phyloP scores from a whole-genome alignment of 2,113 vertebrate species.

The Leucosticte australis region DNA sequence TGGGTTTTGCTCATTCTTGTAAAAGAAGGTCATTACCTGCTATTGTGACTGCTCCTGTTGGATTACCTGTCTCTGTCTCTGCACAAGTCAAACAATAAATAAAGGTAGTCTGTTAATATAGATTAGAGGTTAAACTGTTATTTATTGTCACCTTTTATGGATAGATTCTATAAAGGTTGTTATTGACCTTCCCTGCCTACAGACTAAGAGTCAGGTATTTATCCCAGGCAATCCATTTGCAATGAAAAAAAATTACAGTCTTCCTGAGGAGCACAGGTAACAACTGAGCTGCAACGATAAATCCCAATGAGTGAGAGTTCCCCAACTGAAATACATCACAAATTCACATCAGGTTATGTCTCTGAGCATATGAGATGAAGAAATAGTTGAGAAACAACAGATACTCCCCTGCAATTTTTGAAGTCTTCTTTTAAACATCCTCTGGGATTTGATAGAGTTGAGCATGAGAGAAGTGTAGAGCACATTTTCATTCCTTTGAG shows the following conservation, averaged over 20 bases:
- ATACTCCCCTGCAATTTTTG: neutral
- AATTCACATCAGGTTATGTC: neutral
- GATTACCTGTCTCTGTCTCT: conserved; percentile 22
- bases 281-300: neutral
- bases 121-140: conserved; percentile 44
- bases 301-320: neutral
- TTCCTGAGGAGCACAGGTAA: neutral
- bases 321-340: neutral
- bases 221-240: neutral
- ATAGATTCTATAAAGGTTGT: neutral
- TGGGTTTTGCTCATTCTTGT: conserved; percentile 64
- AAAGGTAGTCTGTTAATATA: neutral
- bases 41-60: conserved; percentile 13
- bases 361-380: neutral
- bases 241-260: neutral
- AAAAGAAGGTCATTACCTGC: conserved; percentile 72
- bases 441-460: neutral
- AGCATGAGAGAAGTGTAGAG: neutral
- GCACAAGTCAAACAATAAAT: conserved; percentile 17
- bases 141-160: conserved; percentile 27
- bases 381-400: neutral
- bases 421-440: rapidly evolving
- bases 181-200: conserved; percentile 16
- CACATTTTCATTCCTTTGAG: neutral
- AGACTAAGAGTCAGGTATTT: conserved; percentile 12